Percentiles rank a stretch among this genome's conserved stretches.
phyloP scores from a whole-genome alignment of 2,797 vertebrate genomes.

The Phylloscopus collybita region DNA sequence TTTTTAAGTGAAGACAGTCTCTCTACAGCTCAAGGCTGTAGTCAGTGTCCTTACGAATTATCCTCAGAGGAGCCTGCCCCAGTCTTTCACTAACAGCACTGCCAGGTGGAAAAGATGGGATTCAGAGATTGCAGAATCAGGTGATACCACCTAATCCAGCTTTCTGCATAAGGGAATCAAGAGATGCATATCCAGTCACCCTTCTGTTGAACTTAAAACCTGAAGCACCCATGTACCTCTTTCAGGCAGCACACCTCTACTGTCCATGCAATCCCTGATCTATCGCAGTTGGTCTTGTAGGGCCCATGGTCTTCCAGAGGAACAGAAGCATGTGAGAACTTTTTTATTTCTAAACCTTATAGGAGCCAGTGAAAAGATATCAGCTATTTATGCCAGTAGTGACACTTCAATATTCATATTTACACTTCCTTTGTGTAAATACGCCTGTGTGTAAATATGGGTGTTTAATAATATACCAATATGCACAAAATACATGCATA shows the following conservation, averaged over 20 bases:
- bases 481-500: neutral
- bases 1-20: conserved; percentile 8
- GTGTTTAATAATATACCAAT: neutral
- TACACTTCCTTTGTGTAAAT: neutral
- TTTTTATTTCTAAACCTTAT: neutral
- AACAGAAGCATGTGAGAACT: neutral
- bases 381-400: neutral
- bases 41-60: neutral
- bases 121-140: neutral
- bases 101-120: neutral
- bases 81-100: neutral
- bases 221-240: neutral
- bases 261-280: neutral
- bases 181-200: neutral
- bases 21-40: neutral
- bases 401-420: neutral
- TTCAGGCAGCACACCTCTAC: neutral
- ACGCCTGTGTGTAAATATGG: neutral
- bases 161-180: neutral
- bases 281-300: neutral
- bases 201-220: neutral
- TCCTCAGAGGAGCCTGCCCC: neutral
- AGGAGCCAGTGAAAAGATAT: neutral
- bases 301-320: neutral
- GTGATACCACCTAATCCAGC: neutral